phyloP scores from a whole-genome alignment of 2,797 vertebrate genomes.

The Leptodactylus fallax region DNA sequence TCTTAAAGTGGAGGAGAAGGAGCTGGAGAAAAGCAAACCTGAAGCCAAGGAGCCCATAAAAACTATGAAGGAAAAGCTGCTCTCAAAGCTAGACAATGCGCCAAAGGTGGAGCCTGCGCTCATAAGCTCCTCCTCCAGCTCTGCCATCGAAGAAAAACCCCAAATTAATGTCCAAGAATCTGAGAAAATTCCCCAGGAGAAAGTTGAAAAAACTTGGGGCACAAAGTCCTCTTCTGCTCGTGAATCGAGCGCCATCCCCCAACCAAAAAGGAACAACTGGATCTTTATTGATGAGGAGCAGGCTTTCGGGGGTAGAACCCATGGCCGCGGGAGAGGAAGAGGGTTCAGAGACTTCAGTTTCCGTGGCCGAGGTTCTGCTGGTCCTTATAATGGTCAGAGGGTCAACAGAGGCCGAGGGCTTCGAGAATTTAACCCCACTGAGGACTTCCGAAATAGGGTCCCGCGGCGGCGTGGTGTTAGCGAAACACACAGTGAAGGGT shows the following conservation, averaged over 20 bases:
- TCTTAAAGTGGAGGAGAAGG: conserved; percentile 97
- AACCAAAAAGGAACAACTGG: conserved; percentile 93
- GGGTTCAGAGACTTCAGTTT: conserved; percentile 91
- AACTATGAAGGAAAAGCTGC: conserved; percentile 67
- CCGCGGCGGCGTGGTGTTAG: conserved; percentile 91
- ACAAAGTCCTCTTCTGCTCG: conserved; percentile 73
- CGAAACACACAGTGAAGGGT: conserved; percentile 93
- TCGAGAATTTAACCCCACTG: conserved; percentile 83
- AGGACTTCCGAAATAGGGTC: conserved; percentile 87
- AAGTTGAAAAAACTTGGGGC: conserved; percentile 82
- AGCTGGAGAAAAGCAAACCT: conserved; percentile 88
- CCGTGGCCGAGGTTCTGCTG: conserved; percentile 75
- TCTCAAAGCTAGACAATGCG: conserved; percentile 59
- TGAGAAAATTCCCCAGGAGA: conserved; percentile 76
- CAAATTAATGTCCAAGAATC: conserved; percentile 70
- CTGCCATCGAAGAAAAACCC: conserved; percentile 78
- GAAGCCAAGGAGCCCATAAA: conserved; percentile 78
- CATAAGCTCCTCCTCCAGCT: conserved; percentile 68
- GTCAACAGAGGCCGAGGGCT: conserved; percentile 80
- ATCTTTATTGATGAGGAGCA: conserved; percentile 98
- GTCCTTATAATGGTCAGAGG: conserved; percentile 75
- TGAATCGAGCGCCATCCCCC: conserved; percentile 80
- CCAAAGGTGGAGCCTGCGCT: conserved; percentile 65
- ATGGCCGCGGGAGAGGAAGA: conserved; percentile 83
- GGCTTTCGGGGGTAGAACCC: conserved; percentile 89